Conservation (phyloP, 2,113 vertebrate species). For the Boleophthalmus pectinirostris region DNA sequence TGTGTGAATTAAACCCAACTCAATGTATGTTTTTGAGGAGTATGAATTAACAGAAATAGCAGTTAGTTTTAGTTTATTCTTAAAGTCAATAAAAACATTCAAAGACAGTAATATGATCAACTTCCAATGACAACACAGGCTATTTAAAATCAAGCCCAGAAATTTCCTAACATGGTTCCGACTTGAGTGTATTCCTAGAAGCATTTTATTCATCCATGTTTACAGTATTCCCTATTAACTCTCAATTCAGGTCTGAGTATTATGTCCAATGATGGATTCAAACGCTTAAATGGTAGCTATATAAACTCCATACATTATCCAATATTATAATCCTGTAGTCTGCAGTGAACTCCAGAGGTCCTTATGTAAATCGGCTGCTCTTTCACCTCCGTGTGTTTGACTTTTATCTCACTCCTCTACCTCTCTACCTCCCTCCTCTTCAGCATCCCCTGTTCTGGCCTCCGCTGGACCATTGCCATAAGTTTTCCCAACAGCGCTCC, state of each 20-base stretch:
- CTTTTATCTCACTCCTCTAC: conserved; percentile 60
- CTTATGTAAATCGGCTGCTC: conserved; percentile 35
- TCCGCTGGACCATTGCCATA: conserved; percentile 61
- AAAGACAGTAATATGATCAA: not conserved
- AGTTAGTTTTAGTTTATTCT: not conserved
- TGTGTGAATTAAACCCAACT: too few species aligned
- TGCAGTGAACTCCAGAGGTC: not conserved
- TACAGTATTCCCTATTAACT: not conserved
- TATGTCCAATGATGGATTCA: not conserved
- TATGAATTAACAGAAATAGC: not conserved
- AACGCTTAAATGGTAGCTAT: not conserved
- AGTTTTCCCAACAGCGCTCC: conserved; percentile 54
- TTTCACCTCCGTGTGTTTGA: conserved; percentile 56
- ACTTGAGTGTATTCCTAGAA: too few species aligned
- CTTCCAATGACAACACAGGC: not conserved
- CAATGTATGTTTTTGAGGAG: not conserved
- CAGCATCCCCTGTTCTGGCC: conserved; percentile 56
- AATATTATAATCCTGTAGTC: not conserved
- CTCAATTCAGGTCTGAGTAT: not conserved
- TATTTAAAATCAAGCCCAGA: not conserved
- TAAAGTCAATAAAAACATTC: not conserved
- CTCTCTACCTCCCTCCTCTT: conserved; percentile 43
- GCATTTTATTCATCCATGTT: not conserved
- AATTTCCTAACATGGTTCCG: not conserved
- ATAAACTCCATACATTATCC: not conserved